Conservation (phyloP, 2,888 invertebrate species). For the Ormyrus pomaceus region DNA sequence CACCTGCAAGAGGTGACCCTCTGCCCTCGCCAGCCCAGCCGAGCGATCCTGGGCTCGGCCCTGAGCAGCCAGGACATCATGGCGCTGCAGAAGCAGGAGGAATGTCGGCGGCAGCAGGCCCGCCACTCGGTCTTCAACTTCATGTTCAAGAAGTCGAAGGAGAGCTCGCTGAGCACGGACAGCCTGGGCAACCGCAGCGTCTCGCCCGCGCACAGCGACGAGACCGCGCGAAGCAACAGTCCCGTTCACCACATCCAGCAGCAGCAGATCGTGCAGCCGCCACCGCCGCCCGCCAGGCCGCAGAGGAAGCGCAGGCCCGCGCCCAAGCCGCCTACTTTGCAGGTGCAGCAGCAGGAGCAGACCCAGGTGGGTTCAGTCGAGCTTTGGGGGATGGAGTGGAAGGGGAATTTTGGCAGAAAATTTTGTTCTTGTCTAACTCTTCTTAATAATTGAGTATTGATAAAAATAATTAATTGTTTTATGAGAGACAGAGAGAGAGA, state of each 20-base stretch:
- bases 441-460: background rate
- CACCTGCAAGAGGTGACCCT: conserved; percentile 82
- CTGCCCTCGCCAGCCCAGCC: conserved; percentile 76
- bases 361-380: background rate
- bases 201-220: conserved; percentile 81
- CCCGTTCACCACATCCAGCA: conserved; percentile 73
- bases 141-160: conserved; percentile 76
- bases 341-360: conserved; percentile 44
- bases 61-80: conserved; percentile 78
- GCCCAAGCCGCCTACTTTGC: conserved; percentile 77
- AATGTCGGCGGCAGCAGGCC: conserved; percentile 72
- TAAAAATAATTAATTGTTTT: background rate
- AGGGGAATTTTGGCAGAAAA: background rate
- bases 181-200: conserved; percentile 76
- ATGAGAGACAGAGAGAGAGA: too few relatives aligned
- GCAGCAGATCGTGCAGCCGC: conserved; percentile 38
- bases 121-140: conserved; percentile 77
- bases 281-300: conserved; percentile 76
- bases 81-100: conserved; percentile 79
- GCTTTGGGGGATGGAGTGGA: background rate
- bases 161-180: conserved; percentile 77
- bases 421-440: background rate
- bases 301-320: conserved; percentile 79
- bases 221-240: conserved; percentile 74
- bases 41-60: conserved; percentile 72